Evolutionary conservation across 2,113 vertebrate species (phyloP), one percentile per base, ranked within the genome.

Genomic region (Stigmatopora nigra): DNA sequence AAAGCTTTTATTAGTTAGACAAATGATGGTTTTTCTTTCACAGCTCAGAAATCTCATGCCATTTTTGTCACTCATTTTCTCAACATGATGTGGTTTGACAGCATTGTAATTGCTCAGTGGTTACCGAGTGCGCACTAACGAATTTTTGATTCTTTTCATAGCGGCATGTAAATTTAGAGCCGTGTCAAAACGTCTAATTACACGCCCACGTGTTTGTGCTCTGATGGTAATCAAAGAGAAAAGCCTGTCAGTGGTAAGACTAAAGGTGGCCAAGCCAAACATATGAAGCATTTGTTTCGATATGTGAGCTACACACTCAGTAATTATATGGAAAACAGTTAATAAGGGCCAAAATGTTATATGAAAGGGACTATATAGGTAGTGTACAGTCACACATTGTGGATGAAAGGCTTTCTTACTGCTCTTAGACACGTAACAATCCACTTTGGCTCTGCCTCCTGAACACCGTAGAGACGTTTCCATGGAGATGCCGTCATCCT

Each of bases 61-160:
- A 76, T 82, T 75, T 64, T 47, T 46, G 45, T 70, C 75, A 65
- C 15, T 19, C 73, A 72, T 80, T 78, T 78, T 73, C 60, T 81
- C 65, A 35, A 64, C 73, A 71, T 84, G 69, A 84, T 79, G 56
- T 55, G 59, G 80, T 83, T 61, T 84, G 85, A 82, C 81, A 85
- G 69, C 70, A 77, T 74, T 79, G 68, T 86, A 86, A 87, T 87
- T 84, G 77, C 82, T 78, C 48, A 1, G 76, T 78, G 78, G 70
- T 67, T 78, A 64, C 36, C 63, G 55, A 77, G 73, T 20, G 36
- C 72, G 69, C 82, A 70, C 74, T 49, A 47, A 65, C 62, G 67
- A 62, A 19, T 61, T 73, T 78, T 58, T 64, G 61, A 70, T 68
- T 63, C 70, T 67, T 63, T 67, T 14, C 60, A 44, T 69, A 17